phyloP scores from a whole-genome alignment of 2,113 vertebrate genomes.

The Hassar affinis region DNA sequence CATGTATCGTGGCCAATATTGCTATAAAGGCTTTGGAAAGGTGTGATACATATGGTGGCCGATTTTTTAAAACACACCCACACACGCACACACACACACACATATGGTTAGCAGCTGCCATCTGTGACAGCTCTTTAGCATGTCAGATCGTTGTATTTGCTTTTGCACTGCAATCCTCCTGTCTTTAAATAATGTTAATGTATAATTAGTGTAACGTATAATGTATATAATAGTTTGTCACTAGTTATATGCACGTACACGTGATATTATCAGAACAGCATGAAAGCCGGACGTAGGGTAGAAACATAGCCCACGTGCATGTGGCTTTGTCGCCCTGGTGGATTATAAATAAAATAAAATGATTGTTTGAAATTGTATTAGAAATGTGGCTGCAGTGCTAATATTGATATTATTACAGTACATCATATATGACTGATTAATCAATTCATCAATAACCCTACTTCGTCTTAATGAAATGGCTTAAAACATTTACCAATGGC shows the following conservation, averaged over 20 bases:
- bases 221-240: too few relatives aligned
- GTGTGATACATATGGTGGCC: slow-evolving; percentile 41
- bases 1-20: slow-evolving; percentile 30
- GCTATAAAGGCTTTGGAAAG: slow-evolving; percentile 20
- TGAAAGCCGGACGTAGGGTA: neutral
- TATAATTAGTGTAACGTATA: neutral
- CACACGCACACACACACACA: slow-evolving; percentile 50
- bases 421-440: neutral
- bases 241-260: neutral
- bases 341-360: neutral
- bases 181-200: neutral
- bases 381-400: neutral
- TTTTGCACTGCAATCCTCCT: neutral
- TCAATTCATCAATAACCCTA: neutral
- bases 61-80: slow-evolving; percentile 11
- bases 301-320: neutral
- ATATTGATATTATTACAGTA: neutral
- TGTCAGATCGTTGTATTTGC: slow-evolving; percentile 35
- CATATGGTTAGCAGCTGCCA: slow-evolving; percentile 63
- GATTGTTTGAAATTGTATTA: neutral
- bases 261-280: neutral
- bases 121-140: slow-evolving; percentile 44
- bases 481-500: neutral
- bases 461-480: neutral
- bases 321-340: neutral